phyloP scores from a whole-genome alignment of 2,797 vertebrate genomes.

The Tamandua tetradactyla region DNA sequence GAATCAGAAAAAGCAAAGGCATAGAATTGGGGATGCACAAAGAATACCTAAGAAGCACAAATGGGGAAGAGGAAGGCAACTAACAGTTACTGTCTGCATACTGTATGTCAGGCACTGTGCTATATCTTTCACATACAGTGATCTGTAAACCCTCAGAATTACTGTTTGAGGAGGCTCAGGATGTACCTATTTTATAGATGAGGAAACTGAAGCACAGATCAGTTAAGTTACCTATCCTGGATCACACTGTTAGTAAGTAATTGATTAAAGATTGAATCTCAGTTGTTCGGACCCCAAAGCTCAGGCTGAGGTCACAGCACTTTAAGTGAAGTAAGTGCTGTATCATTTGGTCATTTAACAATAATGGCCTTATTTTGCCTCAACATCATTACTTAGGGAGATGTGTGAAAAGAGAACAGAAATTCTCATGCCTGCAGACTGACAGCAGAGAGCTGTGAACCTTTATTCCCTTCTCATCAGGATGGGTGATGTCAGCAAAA shows the following conservation, averaged over 20 bases:
- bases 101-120: background rate
- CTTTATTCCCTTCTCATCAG: background rate
- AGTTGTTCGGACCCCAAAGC: background rate
- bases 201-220: background rate
- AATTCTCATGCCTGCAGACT: background rate
- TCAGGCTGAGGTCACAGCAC: background rate
- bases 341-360: background rate
- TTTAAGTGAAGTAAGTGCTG: background rate
- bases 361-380: background rate
- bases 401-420: background rate
- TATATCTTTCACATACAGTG: fast-evolving
- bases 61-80: background rate
- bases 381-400: background rate
- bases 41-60: background rate
- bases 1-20: background rate
- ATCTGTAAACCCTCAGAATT: background rate
- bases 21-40: fast-evolving
- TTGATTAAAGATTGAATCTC: background rate
- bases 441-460: fast-evolving
- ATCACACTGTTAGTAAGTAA: background rate
- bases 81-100: background rate
- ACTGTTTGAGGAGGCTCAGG: background rate
- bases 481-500: conserved; percentile 30
- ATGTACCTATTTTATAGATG: background rate
- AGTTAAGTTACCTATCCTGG: background rate